Conservation (phyloP, 1,140 invertebrate genomes). For the Stegodyphus mimosarum region DNA sequence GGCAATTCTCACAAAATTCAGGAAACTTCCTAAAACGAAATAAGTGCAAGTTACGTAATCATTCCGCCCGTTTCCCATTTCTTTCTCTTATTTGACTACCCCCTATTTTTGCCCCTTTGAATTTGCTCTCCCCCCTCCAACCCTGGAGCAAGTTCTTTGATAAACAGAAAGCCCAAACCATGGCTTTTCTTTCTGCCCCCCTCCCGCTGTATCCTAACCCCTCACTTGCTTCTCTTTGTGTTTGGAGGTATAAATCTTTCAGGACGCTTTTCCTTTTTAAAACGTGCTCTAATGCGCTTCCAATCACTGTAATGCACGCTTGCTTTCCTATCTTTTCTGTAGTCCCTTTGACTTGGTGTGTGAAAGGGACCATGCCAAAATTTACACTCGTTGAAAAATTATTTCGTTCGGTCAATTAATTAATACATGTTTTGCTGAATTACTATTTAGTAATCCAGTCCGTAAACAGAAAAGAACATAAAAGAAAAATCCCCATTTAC, state of each 20-base stretch:
- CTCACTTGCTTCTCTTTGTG: constrained; percentile 56
- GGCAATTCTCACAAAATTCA: constrained; percentile 60
- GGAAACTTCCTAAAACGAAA: constrained; percentile 58
- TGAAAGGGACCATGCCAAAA: constrained; percentile 8
- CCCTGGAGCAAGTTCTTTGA: constrained; percentile 56
- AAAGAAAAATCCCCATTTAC: neutral
- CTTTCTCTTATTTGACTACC: constrained; percentile 59
- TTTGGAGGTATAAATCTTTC: constrained; percentile 59
- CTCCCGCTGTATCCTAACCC: constrained; percentile 25
- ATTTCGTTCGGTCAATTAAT: neutral
- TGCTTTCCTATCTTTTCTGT: constrained; percentile 59
- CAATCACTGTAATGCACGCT: constrained; percentile 61
- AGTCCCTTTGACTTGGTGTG: constrained; percentile 29
- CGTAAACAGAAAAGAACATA: too few species aligned
- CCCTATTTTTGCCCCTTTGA: constrained; percentile 26
- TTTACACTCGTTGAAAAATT: neutral
- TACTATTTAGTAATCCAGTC: too few species aligned
- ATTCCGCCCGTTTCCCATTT: constrained; percentile 58
- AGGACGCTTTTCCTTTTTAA: constrained; percentile 60
- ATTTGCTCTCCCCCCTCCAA: constrained; percentile 25
- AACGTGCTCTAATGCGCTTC: constrained; percentile 59
- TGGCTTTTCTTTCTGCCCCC: constrained; percentile 51
- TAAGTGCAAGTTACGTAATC: constrained; percentile 60
- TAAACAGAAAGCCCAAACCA: constrained; percentile 56
- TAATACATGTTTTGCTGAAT: too few species aligned